phyloP scores from a whole-genome alignment of 2,888 invertebrate genomes.

The Ametastegia equiseti region DNA sequence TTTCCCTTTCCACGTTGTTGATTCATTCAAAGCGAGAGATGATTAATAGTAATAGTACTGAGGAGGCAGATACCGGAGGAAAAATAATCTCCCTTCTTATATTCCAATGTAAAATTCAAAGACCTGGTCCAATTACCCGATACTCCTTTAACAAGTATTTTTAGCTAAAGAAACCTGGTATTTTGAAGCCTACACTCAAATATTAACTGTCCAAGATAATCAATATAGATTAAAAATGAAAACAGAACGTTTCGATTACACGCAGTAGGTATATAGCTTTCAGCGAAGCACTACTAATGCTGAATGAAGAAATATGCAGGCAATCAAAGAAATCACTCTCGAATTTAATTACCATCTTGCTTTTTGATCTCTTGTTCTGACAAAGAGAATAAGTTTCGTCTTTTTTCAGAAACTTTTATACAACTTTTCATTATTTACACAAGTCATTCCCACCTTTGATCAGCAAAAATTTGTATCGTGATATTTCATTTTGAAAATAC shows the following conservation, averaged over 20 bases:
- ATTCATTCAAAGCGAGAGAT: not conserved
- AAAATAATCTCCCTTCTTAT: not conserved
- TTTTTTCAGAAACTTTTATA: not conserved
- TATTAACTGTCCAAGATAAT: not conserved
- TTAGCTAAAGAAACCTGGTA: not conserved
- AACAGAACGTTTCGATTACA: not conserved
- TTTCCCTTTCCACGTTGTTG: slow-evolving; percentile 5
- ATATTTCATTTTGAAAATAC: too few relatives aligned
- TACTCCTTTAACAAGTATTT: not conserved
- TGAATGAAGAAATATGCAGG: not conserved
- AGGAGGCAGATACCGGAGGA: not conserved
- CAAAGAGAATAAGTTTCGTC: not conserved
- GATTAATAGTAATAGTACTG: not conserved
- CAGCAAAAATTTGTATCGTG: too few relatives aligned
- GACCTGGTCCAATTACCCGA: not conserved
- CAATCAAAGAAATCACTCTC: not conserved
- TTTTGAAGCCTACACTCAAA: not conserved
- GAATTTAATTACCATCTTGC: not conserved
- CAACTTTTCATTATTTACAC: too few relatives aligned
- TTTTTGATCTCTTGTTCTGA: not conserved
- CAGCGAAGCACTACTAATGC: not conserved
- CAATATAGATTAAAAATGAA: slow-evolving; percentile 6
- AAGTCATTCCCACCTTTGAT: too few relatives aligned
- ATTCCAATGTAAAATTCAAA: not conserved
- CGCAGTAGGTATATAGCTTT: not conserved